Percentiles rank a stretch among this genome's conserved stretches.
These are phyloP conservation scores for Crenuchus spilurus DNA, from an alignment of 2,797 vertebrate species.

Conservation along the genomic window DNA sequence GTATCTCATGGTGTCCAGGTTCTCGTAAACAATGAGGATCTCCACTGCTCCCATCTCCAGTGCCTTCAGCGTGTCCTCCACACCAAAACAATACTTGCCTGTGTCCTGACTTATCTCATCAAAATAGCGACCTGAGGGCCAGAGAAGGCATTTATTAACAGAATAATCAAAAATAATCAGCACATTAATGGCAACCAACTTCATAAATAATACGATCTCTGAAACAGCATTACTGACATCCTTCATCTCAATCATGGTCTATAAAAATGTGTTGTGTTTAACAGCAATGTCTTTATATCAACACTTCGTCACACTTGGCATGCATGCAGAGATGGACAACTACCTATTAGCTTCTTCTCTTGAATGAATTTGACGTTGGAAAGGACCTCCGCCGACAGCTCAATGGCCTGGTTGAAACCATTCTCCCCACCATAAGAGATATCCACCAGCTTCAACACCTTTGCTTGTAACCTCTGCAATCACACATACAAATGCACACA, in stretches of 20 bases:
- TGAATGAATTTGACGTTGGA: constrained; percentile 99
- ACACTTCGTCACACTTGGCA: neutral
- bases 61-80: constrained; percentile 98
- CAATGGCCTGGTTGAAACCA: constrained; percentile 99
- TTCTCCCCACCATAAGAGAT: constrained; percentile 99
- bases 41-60: constrained; percentile 99
- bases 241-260: too few relatives aligned
- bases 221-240: neutral
- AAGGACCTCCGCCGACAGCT: constrained; percentile 97
- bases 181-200: neutral
- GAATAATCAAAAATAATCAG: neutral
- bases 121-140: constrained; percentile 89
- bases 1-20: constrained; percentile 99
- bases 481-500: constrained; percentile 35
- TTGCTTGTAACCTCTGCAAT: constrained; percentile 91
- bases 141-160: neutral
- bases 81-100: constrained; percentile 98
- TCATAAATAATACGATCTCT: too few relatives aligned
- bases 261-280: too few relatives aligned
- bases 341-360: constrained; percentile 99
- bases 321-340: constrained; percentile 23
- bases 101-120: constrained; percentile 99
- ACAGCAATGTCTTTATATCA: too few relatives aligned
- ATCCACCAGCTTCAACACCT: constrained; percentile 98
- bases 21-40: constrained; percentile 99